Conservation (phyloP, 2,113 vertebrate genomes). For the Tauraco erythrolophus region DNA sequence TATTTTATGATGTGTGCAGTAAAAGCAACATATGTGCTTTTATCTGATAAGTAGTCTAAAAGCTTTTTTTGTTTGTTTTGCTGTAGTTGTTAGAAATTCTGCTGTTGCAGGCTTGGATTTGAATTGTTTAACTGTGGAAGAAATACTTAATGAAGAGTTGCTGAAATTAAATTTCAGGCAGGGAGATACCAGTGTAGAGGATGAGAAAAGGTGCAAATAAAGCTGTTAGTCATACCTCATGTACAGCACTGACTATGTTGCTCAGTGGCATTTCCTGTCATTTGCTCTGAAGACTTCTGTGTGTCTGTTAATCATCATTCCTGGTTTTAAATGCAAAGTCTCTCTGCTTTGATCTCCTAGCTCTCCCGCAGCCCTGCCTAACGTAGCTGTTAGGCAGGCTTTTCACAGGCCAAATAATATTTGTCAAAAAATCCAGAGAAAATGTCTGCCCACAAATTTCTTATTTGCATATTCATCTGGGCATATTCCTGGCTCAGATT, state of each 20-base stretch:
- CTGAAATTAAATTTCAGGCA: not conserved
- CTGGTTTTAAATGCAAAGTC: not conserved
- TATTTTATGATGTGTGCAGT: not conserved
- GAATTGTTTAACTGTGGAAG: not conserved
- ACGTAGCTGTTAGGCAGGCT: not conserved
- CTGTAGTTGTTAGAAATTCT: not conserved
- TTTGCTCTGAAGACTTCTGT: not conserved
- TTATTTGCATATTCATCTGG: slow-evolving; percentile 30
- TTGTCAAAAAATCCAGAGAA: not conserved
- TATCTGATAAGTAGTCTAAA: not conserved
- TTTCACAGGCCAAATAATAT: not conserved
- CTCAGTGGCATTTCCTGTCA: not conserved
- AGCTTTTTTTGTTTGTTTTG: not conserved
- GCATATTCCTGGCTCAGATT: not conserved
- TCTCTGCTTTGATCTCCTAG: slow-evolving; percentile 1
- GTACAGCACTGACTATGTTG: not conserved
- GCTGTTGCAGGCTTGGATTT: not conserved
- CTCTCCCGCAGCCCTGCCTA: not conserved
- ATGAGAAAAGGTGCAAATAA: not conserved
- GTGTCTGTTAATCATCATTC: not conserved
- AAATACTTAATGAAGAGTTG: not conserved
- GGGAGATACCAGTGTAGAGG: not conserved
- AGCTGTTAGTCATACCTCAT: not conserved
- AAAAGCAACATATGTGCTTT: not conserved
- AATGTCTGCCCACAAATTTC: not conserved